These are phyloP conservation scores for Pantherophis alleghaniensis DNA, from an alignment of 2,797 vertebrate genomes.

Conservation along the genomic window DNA sequence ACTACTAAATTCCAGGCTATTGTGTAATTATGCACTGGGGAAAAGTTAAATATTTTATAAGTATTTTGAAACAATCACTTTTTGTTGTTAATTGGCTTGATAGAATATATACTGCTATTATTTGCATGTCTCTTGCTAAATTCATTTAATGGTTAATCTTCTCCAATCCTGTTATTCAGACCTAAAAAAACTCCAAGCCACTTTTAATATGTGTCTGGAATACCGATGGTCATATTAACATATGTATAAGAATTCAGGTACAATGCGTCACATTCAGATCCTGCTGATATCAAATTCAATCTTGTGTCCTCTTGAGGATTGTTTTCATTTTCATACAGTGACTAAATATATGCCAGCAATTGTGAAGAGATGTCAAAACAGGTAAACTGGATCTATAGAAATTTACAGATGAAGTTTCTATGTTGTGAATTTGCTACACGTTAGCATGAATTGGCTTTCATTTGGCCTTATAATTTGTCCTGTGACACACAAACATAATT, in stretches of 20 bases:
- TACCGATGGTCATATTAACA: background rate
- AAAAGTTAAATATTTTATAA: slow-evolving; percentile 34
- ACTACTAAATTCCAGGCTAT: slow-evolving; percentile 35
- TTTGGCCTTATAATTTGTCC: background rate
- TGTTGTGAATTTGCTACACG: background rate
- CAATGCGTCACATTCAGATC: background rate
- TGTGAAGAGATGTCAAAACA: background rate
- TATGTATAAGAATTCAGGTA: background rate
- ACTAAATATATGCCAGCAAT: background rate
- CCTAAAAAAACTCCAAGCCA: background rate
- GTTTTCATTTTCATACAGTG: background rate
- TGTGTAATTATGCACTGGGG: slow-evolving; percentile 25
- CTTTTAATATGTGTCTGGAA: background rate
- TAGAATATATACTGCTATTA: slow-evolving; percentile 7
- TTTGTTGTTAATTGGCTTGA: slow-evolving; percentile 14
- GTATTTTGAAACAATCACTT: slow-evolving; percentile 36
- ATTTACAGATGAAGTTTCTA: background rate
- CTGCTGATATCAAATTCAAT: background rate
- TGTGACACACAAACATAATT: background rate
- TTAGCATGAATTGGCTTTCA: background rate
- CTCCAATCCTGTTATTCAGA: background rate
- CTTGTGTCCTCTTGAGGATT: background rate
- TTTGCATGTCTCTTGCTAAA: slow-evolving; percentile 30
- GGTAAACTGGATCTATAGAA: background rate
- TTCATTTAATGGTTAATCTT: slow-evolving; percentile 13